These are phyloP conservation scores for Holothuria scabra DNA, from an alignment of 53 echinoderm and acorn worm species.

Conservation along the genomic window DNA sequence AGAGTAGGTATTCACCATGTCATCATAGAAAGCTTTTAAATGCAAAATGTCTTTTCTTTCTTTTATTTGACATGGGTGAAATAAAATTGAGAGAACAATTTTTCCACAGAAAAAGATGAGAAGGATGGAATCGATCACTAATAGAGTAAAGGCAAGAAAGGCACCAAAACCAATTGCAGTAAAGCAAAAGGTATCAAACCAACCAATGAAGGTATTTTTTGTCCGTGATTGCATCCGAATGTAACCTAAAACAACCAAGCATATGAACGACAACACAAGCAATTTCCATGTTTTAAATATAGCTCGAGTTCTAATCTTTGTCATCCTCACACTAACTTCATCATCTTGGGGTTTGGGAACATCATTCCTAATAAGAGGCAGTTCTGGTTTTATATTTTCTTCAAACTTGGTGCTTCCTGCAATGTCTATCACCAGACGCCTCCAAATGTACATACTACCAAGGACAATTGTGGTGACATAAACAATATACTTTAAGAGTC, in stretches of 20 bases:
- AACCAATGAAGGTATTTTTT: constrained; percentile 13
- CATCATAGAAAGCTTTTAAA: neutral
- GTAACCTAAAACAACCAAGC: constrained; percentile 3
- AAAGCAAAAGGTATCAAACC: constrained; percentile 26
- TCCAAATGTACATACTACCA: constrained; percentile 33
- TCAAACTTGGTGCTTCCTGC: neutral
- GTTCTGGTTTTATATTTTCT: too few relatives aligned
- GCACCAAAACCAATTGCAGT: constrained; percentile 9
- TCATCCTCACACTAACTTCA: too few relatives aligned
- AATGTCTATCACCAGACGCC: constrained; percentile 16
- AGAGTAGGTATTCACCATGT: neutral
- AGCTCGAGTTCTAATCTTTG: too few relatives aligned
- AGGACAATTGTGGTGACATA: constrained; percentile 5
- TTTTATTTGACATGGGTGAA: neutral
- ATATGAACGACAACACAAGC: neutral
- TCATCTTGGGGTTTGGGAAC: too few relatives aligned
- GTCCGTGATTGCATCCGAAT: neutral
- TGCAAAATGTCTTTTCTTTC: too few relatives aligned
- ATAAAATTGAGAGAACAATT: neutral
- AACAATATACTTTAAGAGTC: neutral
- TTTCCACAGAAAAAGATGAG: neutral
- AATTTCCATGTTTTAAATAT: constrained; percentile 2
- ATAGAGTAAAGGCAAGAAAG: constrained; percentile 9
- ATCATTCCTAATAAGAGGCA: too few relatives aligned
- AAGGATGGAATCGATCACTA: constrained; percentile 6